Evolutionary conservation across 2,797 vertebrate species (phyloP).

Genomic region (Brotogeris chrysoptera): DNA sequence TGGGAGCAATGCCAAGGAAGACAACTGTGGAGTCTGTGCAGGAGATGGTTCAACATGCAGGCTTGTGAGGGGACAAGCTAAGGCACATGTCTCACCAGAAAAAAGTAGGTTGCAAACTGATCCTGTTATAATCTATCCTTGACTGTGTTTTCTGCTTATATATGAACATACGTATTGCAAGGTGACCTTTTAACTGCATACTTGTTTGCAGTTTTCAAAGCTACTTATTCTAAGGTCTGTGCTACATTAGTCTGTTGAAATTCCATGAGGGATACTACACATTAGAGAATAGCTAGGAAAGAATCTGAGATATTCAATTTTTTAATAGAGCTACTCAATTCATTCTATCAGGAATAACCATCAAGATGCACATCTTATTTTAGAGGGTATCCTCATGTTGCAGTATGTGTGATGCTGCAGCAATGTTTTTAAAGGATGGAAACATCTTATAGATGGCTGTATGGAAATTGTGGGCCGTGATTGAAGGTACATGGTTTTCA

Average conservation of each 20-base stretch:
- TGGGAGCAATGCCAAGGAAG: constrained; percentile 86
- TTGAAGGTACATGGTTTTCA: constrained; percentile 32
- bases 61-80: constrained; percentile 88
- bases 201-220: constrained; percentile 51
- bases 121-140: background rate
- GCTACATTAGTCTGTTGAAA: constrained; percentile 40
- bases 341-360: constrained; percentile 55
- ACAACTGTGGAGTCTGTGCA: constrained; percentile 90
- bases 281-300: constrained; percentile 46
- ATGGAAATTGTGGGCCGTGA: background rate
- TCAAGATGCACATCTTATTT: constrained; percentile 44
- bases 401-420: constrained; percentile 13
- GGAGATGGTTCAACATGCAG: constrained; percentile 89
- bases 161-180: background rate
- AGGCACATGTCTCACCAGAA: constrained; percentile 83
- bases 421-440: constrained; percentile 40
- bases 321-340: background rate
- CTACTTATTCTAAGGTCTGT: constrained; percentile 40
- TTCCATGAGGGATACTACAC: constrained; percentile 45
- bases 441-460: constrained; percentile 20
- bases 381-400: constrained; percentile 33
- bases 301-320: constrained; percentile 45
- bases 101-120: constrained; percentile 82
- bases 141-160: background rate
- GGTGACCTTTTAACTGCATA: constrained; percentile 4